A percentile compares a stretch with the other conserved stretches of the same genome.
Conservation (phyloP, 30 jellyfish, hydroid and myxozoan species). For the Chironex yamaguchii region DNA sequence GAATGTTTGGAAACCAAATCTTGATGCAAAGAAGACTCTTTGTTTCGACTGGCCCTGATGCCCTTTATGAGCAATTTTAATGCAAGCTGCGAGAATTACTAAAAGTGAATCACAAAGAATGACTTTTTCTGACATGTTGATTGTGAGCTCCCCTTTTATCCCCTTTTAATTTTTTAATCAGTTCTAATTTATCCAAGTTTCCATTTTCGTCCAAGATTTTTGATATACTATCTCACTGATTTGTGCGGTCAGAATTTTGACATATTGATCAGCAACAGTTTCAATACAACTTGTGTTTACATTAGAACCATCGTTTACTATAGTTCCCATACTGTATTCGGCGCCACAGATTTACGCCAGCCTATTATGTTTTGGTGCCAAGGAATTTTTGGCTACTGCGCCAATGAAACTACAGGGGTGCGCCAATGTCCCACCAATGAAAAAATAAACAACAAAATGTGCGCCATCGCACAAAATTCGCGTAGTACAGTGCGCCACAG, state of each 20-base stretch:
- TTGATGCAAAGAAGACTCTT: background rate
- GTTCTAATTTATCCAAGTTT: background rate
- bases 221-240: background rate
- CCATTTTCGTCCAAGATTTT: background rate
- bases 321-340: no score
- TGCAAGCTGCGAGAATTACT: slow-evolving; percentile 2
- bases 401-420: no score
- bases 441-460: no score
- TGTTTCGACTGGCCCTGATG: background rate
- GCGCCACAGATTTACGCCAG: no score
- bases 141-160: background rate
- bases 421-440: no score
- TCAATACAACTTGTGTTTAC: no score
- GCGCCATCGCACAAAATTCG: no score
- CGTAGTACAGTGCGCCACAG: no score
- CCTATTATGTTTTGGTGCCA: no score
- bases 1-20: slow-evolving; percentile 1
- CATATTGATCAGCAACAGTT: no score
- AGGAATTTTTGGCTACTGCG: no score
- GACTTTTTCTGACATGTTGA: background rate
- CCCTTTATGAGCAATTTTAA: background rate
- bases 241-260: background rate
- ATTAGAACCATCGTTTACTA: no score
- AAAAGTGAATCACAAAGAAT: background rate
- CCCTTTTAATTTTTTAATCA: background rate